phyloP scores from a whole-genome alignment of 2,888 invertebrate genomes.

The Argyresthia goedartella region DNA sequence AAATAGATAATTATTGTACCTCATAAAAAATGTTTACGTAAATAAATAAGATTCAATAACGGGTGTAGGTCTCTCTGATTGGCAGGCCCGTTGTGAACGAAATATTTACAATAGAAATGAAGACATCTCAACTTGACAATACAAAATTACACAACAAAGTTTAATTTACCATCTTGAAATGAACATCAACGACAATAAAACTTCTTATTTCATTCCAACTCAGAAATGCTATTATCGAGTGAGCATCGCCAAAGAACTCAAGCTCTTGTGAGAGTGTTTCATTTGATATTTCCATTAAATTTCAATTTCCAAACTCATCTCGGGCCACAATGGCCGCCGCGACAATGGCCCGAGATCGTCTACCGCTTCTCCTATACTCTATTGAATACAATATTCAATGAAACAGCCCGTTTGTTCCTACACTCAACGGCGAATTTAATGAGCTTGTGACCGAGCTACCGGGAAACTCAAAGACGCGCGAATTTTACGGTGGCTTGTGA shows the following conservation, averaged over 20 bases:
- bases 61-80: no score
- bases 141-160: conserved; percentile 15
- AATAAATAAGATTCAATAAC: no score
- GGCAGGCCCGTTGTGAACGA: no score
- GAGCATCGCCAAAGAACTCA: conserved; percentile 30
- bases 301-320: conserved; percentile 54
- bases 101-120: no score
- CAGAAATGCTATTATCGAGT: conserved; percentile 32
- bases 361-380: conserved; percentile 15
- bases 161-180: conserved; percentile 28
- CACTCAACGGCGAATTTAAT: conserved; percentile 14
- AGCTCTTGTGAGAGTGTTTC: conserved; percentile 27
- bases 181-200: conserved; percentile 22
- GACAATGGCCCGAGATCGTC: conserved; percentile 26
- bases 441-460: conserved; percentile 11
- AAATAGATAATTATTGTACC: no score
- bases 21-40: no score
- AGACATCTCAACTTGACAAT: no score
- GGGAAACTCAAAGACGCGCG: conserved; percentile 25
- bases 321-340: conserved; percentile 23
- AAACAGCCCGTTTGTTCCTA: conserved; percentile 4
- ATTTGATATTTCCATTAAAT: conserved; percentile 58
- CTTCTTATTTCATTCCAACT: conserved; percentile 28
- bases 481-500: conserved; percentile 38
- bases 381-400: conserved; percentile 6